These are phyloP conservation scores for Malurus elegans DNA, from an alignment of 2,113 vertebrate genomes.

Conservation along the genomic window DNA sequence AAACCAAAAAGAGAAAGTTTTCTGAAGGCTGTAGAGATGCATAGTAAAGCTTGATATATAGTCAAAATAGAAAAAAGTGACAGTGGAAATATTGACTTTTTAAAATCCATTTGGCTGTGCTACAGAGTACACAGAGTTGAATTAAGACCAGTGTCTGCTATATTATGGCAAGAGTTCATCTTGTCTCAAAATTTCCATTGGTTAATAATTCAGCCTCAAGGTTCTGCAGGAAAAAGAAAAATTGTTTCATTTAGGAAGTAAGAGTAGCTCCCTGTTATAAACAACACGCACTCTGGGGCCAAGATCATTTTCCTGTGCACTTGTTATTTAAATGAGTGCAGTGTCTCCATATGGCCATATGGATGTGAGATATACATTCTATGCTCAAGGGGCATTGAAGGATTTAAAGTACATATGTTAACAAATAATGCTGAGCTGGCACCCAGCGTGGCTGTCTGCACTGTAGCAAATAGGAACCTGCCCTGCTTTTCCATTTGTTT, in stretches of 20 bases:
- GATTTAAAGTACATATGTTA: conserved; percentile 55
- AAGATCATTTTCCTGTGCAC: conserved; percentile 37
- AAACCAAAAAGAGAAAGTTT: neutral
- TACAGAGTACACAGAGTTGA: neutral
- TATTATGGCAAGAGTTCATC: neutral
- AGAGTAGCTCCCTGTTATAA: neutral
- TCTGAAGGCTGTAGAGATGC: neutral
- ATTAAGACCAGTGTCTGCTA: neutral
- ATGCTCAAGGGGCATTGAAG: conserved; percentile 32
- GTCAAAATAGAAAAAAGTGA: neutral
- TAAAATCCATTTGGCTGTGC: neutral
- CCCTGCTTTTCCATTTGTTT: neutral
- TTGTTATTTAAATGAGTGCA: conserved; percentile 50
- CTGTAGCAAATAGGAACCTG: neutral
- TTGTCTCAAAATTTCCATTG: neutral
- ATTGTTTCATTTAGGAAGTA: neutral
- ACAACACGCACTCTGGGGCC: conserved; percentile 23
- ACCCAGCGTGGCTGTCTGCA: neutral
- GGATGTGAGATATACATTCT: conserved; percentile 12
- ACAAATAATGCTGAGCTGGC: conserved; percentile 23
- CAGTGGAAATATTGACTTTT: neutral
- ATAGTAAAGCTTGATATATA: neutral
- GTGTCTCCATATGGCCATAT: conserved; percentile 42
- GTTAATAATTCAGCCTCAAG: neutral
- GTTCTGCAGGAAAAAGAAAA: neutral